Evolutionary conservation across 1,140 invertebrate species (phyloP).

Genomic region (Steinernema khuongi): DNA sequence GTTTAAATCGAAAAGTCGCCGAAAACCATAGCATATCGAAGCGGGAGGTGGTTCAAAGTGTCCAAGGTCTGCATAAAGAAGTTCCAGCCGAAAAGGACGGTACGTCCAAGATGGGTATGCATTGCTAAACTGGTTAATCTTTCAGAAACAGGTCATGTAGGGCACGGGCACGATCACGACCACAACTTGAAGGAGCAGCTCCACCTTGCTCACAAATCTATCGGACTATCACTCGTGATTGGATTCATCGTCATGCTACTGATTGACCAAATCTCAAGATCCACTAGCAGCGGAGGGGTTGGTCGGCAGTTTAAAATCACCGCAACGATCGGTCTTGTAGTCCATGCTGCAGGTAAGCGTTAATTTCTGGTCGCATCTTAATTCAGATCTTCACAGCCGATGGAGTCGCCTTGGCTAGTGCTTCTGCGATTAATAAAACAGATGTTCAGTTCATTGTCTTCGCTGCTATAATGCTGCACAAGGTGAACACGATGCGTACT

Average conservation of each 20-base stretch:
- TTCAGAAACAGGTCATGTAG: not conserved
- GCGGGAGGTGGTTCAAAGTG: not conserved
- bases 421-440: constrained; percentile 83
- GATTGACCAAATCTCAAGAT: constrained; percentile 67
- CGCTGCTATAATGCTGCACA: constrained; percentile 93
- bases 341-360: constrained; percentile 83
- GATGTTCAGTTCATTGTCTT: constrained; percentile 95
- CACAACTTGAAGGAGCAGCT: not conserved
- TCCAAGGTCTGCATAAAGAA: not conserved
- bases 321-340: constrained; percentile 87
- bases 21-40: not conserved
- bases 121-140: too few relatives aligned
- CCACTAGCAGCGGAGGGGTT: constrained; percentile 31
- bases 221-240: constrained; percentile 72
- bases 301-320: constrained; percentile 71
- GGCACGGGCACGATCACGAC: not conserved
- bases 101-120: too few relatives aligned
- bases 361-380: constrained; percentile 8
- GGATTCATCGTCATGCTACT: constrained; percentile 96
- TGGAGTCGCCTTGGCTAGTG: constrained; percentile 90
- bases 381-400: constrained; percentile 68
- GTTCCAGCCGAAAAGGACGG: not conserved
- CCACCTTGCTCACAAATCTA: constrained; percentile 46
- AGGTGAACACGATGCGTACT: constrained; percentile 64
- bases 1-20: not conserved